Evolutionary conservation across 2,113 vertebrate species (phyloP), one percentile per base, ranked within the genome.

Genomic region (Amphilophus citrinellus): DNA sequence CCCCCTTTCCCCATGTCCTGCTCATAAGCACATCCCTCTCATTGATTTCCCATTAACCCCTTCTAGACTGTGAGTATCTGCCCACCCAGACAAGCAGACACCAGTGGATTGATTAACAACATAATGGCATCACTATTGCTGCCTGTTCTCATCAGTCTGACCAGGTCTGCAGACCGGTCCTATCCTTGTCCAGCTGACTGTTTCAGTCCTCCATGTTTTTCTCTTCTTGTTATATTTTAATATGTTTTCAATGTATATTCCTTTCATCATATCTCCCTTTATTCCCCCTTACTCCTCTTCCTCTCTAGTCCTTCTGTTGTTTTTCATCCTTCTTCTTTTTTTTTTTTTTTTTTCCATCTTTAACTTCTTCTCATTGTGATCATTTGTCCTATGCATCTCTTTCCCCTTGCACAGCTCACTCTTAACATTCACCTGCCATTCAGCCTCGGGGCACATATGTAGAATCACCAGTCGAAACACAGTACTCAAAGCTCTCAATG

Each of bases 11-110:
- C 80, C 89, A 87, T 92, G 87, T 93, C 92, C 92, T 83, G 89
- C 92, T 92, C 94, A 94, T 93, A 93, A 91, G 90, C 91, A 90
- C 94, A 95, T 95, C 94, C 91, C 89, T 91, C 87, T 85, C 80
- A 96, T 96, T 95, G 95, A 96, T 96, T 96, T 96, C 86, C 94
- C 93, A 96, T 96, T 96, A 95, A 96, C 95, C 94, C 94, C 89
- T 95, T 95, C 92, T 77, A 92, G 88, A 87, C 95, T 91, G 93
- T 82, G 94, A 93, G 93, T 86, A 86, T 93, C 91, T 93, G 84
- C 88, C 91, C 85, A 91, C 90, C 86, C 93, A 91, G 92, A 93
- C 87, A 84, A 62, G 24, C 80, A 88, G 89, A 91, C 94, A 95
- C 91, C 92, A 92, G 82, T 80, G 90, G 91, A 95, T 94, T 95